Base-by-base conservation (phyloP, 1,140 invertebrate species). In the Ctenoplectra terminalis region DNA sequence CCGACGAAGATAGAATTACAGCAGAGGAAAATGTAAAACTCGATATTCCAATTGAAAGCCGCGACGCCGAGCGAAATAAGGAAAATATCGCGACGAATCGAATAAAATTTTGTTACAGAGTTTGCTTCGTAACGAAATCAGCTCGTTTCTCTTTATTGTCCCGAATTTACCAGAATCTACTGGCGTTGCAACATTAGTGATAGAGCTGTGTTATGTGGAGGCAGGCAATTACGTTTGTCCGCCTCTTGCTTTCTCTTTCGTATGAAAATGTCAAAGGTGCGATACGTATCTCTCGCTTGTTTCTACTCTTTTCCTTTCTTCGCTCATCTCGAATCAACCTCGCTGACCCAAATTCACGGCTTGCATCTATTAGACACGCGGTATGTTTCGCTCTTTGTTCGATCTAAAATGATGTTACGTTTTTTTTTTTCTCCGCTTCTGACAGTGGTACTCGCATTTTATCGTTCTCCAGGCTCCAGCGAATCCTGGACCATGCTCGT, bases 261-360 rank as follows among this genome's bases (percentile, higher is more conserved):
- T 87, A 86, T 90, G 85, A 81, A 92, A 91, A 91, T 92, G 90
- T 92, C 91, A 92, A 89, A 88, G 88, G 90, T 91, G 90, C 90
- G 90, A 78, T 77, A 70, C 71, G 58, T 70, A 88, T 87, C 71
- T 76, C 48, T 66, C 43, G 58, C 23, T 40, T 9, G 40, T 40
- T 40, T n/a, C 29, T n/a, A 34, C 60, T 23, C 20, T 37, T 26
- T 48, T 43, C 29, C 17, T 40, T 17, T 13, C 34, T 50, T 48
- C n/a, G 7, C 5, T 20, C 34, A 48, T 50, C 50, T 61, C 1
- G 29, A 61, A 50, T 3, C 74, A 23, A n/a, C 6, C 34, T 74
- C 48, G 40, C 56, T 66, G 60, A 64, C 78, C 75, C 40, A 52
- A 69, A 70, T 75, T 66, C 17, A n/a, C 1, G 9, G 20, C 13